Evolutionary conservation across 64 coral and sea anemone species (phyloP), one percentile per base, ranked within the genome.

Genomic region (Cladopsammia gracilis): DNA sequence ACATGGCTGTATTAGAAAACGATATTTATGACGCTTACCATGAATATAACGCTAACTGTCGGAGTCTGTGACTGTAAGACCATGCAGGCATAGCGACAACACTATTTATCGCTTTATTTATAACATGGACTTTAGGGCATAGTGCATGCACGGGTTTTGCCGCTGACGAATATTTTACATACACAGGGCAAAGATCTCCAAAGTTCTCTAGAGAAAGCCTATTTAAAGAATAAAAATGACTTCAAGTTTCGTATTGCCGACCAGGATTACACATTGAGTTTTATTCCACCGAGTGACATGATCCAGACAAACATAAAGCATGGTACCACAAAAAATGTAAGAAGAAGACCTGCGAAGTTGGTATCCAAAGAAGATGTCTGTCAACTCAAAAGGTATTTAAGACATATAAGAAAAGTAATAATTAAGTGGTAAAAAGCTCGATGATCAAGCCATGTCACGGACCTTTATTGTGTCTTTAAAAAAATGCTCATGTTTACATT

Each of bases 251-350:
- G 43, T 19, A 84, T 84, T 52, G 59, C 61, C 4, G 80, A 68
- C 10, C 80, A 68, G 64, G 80, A 84, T 67, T 84, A 84, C 62
- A 50, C 0, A 25, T 12, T 84, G 62, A n/a, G 13, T 50, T 84
- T 84, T 49, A 10, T 0, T 15, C 25, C 77, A 7, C 13, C n/a
- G 61, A 42, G 19, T 7, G 60, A 84, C 10, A 84, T 84, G 80
- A 20, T 20, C 60, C 80, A 84, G 22, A 48, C 18, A 67, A 84
- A 84, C 45, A 18, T 84, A 7, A 68, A 23, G 16, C 68, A 51
- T 47, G 62, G 80, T 43, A 84, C 80, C 19, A 84, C 2, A 68
- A 65, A 45, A 46, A 48, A 84, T 50, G 80, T 84, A 20, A 66
- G 80, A 23, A 51, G 80, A 84, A 62, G 80, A 25, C 80, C 80